Conservation (phyloP, 2,888 invertebrate genomes). For the Volucella zonaria region DNA sequence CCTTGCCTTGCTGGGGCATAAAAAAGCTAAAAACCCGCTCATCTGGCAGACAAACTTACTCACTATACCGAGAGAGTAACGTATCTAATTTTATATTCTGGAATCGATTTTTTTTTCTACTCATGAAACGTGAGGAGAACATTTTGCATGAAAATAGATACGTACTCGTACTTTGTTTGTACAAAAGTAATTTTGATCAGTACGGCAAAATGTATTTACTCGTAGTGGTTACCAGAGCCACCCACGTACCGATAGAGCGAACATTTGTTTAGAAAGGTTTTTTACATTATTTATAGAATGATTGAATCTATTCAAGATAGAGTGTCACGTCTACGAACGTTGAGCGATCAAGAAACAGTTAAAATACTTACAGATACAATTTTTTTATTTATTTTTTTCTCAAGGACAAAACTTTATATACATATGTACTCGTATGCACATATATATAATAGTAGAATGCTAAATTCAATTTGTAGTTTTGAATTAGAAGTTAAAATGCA, state of each 20-base stretch:
- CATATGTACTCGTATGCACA: no score
- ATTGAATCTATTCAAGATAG: slow-evolving; percentile 27
- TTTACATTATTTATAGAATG: slow-evolving; percentile 33
- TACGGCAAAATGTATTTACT: background rate
- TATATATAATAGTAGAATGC: background rate
- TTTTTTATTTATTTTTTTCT: background rate
- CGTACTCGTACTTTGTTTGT: background rate
- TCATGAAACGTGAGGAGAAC: background rate
- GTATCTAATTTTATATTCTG: slow-evolving; percentile 21
- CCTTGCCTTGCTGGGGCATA: background rate
- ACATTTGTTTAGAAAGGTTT: background rate
- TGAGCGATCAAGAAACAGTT: background rate
- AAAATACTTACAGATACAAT: background rate
- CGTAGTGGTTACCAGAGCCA: background rate
- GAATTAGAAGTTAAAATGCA: background rate
- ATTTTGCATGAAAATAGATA: slow-evolving; percentile 11
- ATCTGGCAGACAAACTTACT: background rate
- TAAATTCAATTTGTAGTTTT: background rate
- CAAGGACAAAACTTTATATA: background rate
- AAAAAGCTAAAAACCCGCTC: background rate
- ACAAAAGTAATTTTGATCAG: slow-evolving; percentile 14
- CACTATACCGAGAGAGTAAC: background rate
- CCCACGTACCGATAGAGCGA: background rate
- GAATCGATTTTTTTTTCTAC: slow-evolving; percentile 6
- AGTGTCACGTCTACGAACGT: slow-evolving; percentile 28